Percentiles rank a stretch among this genome's conserved stretches.
phyloP scores from a whole-genome alignment of 1,140 invertebrate genomes.

The Drosophila albomicans region DNA sequence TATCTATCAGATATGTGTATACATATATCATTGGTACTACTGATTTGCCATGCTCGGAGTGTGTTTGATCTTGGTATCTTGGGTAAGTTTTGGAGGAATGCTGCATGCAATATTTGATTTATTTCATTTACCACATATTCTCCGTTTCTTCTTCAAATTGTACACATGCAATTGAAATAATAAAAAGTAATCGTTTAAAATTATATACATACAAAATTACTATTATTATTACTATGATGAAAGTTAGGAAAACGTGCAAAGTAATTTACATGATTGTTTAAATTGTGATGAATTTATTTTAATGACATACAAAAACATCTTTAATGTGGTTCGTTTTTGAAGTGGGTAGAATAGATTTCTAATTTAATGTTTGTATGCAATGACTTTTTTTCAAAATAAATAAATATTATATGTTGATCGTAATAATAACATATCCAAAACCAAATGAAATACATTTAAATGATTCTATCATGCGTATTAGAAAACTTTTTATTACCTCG shows the following conservation, averaged over 20 bases:
- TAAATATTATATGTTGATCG: too few species aligned
- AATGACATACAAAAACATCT: too few species aligned
- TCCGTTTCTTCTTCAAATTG: constrained; percentile 73
- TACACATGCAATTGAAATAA: constrained; percentile 65
- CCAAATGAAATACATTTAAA: constrained; percentile 4
- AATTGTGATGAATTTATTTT: too few species aligned
- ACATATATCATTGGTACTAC: constrained; percentile 35
- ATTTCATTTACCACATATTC: constrained; percentile 73
- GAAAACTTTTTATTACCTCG: constrained; percentile 62
- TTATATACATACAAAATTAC: constrained; percentile 21
- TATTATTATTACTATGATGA: too few species aligned
- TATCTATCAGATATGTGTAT: constrained; percentile 41
- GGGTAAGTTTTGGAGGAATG: constrained; percentile 29
- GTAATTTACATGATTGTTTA: neutral
- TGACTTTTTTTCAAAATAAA: too few species aligned
- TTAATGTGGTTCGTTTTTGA: too few species aligned
- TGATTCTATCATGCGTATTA: neutral
- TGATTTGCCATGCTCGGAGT: constrained; percentile 60
- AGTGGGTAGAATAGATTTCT: too few species aligned
- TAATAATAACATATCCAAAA: neutral
- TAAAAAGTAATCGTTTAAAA: constrained; percentile 30
- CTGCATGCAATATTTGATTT: constrained; percentile 58
- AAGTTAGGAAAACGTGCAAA: neutral
- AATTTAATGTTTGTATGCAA: too few species aligned
- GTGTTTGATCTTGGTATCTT: constrained; percentile 17